Base-by-base conservation (phyloP, 2,113 vertebrate species). In the Ardeotis arabs region DNA sequence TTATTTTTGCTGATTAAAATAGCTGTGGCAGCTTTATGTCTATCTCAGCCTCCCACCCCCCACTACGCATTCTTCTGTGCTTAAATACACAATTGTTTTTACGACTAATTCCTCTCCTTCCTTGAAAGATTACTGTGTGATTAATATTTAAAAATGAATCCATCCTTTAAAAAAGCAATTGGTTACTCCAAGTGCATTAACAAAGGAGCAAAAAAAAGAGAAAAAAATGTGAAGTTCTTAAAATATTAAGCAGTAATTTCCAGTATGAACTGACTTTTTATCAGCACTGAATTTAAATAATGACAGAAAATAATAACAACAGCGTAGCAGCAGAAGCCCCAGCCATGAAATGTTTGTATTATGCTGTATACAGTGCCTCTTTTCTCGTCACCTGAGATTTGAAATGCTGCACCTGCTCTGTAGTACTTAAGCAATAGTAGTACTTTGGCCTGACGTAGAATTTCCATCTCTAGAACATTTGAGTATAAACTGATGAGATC, bases 1-100 rank as follows among this genome's bases (percentile, higher is more conserved):
- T 86, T 95, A 67, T 92, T 96, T 97, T 90, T 96, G 59, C 83
- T 96, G 93, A 96, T 93, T 84, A 91, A 95, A 96, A 93, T 96
- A 97, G 60, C 72, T 83, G 8, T 70, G 74, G 75, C 86, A 97
- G 75, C 87, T 90, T 90, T 70, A 49, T 94, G 89, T 94, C 89
- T 87, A 15, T 87, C 75, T 92, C 72, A 70, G 59, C 72, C 31
- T 93, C 74, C 79, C 73, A 76, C 55, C 78, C 74, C 74, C 69
- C 55, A 56, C 56, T 78, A 33, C 33, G 9, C 33, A 62, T 79
- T 91, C 82, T 90, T 91, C 80, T 84, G 64, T 93, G 60, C 58
- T 87, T 94, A 96, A 94, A 91, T 70, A 88, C 53, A 77, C 91
- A 59, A 77, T 84, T 80, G 82, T 90, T 87, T 94, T 90, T 87